phyloP scores from a whole-genome alignment of 2,888 invertebrate species.

The Epistrophella euchroma region DNA sequence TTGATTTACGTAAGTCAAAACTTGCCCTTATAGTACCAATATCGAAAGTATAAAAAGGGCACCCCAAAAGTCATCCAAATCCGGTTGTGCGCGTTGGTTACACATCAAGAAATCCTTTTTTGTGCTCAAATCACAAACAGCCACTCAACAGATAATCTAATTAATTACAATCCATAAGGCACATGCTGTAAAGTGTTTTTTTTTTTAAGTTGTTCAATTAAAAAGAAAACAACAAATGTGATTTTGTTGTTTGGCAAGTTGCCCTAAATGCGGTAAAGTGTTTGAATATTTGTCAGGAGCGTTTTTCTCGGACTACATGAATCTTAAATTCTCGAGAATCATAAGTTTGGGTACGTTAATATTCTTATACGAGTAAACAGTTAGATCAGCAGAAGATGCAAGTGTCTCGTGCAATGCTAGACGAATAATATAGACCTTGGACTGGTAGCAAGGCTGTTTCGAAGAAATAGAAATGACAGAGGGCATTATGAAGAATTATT shows the following conservation, averaged over 20 bases:
- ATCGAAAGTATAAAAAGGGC: not conserved
- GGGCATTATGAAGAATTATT: conserved; percentile 30
- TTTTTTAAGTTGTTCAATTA: conserved; percentile 5
- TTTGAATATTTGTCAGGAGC: conserved; percentile 13
- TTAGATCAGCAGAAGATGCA: conserved; percentile 66
- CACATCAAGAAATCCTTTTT: not conserved
- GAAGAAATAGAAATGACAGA: conserved; percentile 28
- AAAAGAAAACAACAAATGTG: conserved; percentile 3
- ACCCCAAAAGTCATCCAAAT: not conserved
- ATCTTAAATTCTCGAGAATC: not conserved
- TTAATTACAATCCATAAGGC: conserved; percentile 22
- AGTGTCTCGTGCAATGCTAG: conserved; percentile 70
- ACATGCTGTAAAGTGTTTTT: not conserved
- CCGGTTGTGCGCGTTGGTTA: not conserved
- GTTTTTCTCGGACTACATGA: conserved; percentile 1
- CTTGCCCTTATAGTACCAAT: too few species aligned
- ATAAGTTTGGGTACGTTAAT: not conserved
- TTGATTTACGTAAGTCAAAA: too few species aligned
- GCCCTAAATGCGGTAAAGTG: conserved; percentile 19
- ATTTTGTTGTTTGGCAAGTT: conserved; percentile 4
- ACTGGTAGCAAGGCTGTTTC: conserved; percentile 37
- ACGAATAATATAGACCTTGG: conserved; percentile 54
- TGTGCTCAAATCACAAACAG: not conserved
- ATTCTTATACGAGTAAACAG: conserved; percentile 30
- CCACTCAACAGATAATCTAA: conserved; percentile 10